Evolutionary conservation across 2,113 vertebrate genomes (phyloP), one percentile per base, ranked within the genome.

Genomic region (Oxyruncus cristatus): DNA sequence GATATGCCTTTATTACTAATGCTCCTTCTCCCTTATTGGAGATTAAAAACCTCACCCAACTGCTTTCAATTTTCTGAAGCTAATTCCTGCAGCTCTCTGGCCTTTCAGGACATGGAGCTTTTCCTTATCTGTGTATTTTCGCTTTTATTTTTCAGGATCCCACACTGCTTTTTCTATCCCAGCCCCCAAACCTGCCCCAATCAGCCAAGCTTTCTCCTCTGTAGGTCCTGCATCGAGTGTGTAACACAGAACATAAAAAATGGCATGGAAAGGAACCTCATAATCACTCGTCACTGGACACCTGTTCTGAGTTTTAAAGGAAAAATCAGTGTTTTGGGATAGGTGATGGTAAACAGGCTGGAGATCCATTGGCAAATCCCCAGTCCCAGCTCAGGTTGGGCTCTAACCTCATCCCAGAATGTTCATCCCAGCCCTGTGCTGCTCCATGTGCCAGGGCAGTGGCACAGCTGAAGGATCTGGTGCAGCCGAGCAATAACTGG

Each of bases 81-180:
- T 82, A 59, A 85, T 95, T 95, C 95, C 75, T 95, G 85, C 74
- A 58, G 37, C 75, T 73, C 55, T 27, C 49, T 75, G 95, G 72
- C 92, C 87, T 93, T 92, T 89, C 75, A 52, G 16, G 72, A 73
- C 32, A 18, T 61, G 35, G 65, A 94, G 88, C 32, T 94, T 85
- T 97, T 87, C 82, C 67, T 92, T 89, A 93, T 86, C 92, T 86
- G 49, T 90, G 8, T 97, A 20, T 98, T 94, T 98, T 80, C 98
- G 97, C 61, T 94, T 95, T 97, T 98, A 62, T 94, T 96, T 96
- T 98, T 92, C 98, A 99, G 98, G 97, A 90, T 92, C 97, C 93
- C 97, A 92, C 90, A 93, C 95, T 95, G 92, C 93, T 97, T 97
- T 96, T 97, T 97, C 92, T 97, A 93, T 97, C 97, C 80, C 98